Percentiles rank a stretch among this genome's conserved stretches.
phyloP scores from a whole-genome alignment of 2,113 vertebrate species.

The Istiophorus platypterus region DNA sequence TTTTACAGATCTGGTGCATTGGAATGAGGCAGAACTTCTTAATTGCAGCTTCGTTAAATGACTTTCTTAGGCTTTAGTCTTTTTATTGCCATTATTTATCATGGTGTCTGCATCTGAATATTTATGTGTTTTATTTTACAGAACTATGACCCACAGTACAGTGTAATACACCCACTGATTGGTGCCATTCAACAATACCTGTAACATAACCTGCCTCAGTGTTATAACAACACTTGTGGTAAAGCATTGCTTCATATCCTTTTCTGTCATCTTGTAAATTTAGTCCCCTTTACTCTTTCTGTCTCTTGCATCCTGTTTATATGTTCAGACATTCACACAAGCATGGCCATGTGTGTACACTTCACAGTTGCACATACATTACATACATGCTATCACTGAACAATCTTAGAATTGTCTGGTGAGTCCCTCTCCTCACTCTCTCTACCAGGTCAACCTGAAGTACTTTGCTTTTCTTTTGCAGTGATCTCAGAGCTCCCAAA shows the following conservation, averaged over 20 bases:
- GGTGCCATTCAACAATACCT: not conserved
- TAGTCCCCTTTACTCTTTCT: not conserved
- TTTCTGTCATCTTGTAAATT: slow-evolving; percentile 57
- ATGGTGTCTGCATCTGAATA: not conserved
- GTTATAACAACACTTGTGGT: slow-evolving; percentile 30
- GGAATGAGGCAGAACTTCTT: not conserved
- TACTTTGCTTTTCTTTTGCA: slow-evolving; percentile 1
- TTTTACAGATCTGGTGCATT: not conserved
- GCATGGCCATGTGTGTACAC: not conserved
- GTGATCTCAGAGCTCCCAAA: slow-evolving; percentile 10
- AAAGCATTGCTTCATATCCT: slow-evolving; percentile 57
- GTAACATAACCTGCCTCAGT: slow-evolving; percentile 14
- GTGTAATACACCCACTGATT: slow-evolving; percentile 11
- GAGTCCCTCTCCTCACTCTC: slow-evolving; percentile 12
- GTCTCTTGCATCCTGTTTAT: not conserved
- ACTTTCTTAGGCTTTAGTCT: not conserved
- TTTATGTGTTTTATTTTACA: not conserved
- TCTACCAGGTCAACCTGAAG: not conserved
- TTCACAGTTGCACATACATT: not conserved
- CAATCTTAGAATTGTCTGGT: slow-evolving; percentile 16
- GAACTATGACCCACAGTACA: not conserved
- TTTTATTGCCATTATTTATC: not conserved
- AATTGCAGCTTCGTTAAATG: not conserved
- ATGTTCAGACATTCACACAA: not conserved
- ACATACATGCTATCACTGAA: not conserved